A percentile compares a stretch with the other conserved stretches of the same genome.
phyloP scores from a whole-genome alignment of 2,113 vertebrate genomes.

The Nicator chloris region DNA sequence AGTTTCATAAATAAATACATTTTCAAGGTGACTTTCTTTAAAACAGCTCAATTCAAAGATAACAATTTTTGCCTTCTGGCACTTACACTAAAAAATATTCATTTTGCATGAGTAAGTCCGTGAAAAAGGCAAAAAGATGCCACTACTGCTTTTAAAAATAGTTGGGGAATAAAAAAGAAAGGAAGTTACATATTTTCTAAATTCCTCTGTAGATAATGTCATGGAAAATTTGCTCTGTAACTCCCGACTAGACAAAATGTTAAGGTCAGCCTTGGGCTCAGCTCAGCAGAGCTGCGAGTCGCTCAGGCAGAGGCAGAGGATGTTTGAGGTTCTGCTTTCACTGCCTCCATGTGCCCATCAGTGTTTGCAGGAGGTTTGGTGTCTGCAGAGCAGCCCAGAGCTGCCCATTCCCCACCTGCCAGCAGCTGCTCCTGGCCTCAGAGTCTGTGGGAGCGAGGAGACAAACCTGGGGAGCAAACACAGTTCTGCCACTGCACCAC shows the following conservation, averaged over 20 bases:
- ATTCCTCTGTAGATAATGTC: not conserved
- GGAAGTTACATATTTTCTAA: not conserved
- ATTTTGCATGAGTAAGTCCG: not conserved
- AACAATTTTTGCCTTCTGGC: not conserved
- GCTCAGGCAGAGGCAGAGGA: not conserved
- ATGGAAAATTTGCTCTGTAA: not conserved
- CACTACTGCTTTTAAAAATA: not conserved
- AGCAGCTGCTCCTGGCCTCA: not conserved
- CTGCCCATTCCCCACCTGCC: not conserved
- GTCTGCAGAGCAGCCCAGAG: not conserved
- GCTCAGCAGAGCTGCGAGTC: not conserved
- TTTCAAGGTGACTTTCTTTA: slow-evolving; percentile 29
- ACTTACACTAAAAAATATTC: not conserved
- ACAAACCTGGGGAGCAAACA: not conserved
- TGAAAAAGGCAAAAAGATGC: not conserved
- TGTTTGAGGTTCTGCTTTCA: not conserved
- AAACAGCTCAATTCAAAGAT: not conserved
- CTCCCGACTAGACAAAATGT: not conserved
- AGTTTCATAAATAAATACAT: not conserved
- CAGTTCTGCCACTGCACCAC: not conserved
- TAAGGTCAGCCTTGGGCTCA: not conserved
- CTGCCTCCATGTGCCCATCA: rapidly evolving
- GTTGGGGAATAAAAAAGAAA: not conserved
- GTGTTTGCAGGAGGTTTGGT: not conserved
- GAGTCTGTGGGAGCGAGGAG: not conserved